Percentiles rank a stretch among this genome's conserved stretches.
These are phyloP conservation scores for Vanessa atalanta DNA, from an alignment of 1,140 invertebrate genomes.

Conservation along the genomic window DNA sequence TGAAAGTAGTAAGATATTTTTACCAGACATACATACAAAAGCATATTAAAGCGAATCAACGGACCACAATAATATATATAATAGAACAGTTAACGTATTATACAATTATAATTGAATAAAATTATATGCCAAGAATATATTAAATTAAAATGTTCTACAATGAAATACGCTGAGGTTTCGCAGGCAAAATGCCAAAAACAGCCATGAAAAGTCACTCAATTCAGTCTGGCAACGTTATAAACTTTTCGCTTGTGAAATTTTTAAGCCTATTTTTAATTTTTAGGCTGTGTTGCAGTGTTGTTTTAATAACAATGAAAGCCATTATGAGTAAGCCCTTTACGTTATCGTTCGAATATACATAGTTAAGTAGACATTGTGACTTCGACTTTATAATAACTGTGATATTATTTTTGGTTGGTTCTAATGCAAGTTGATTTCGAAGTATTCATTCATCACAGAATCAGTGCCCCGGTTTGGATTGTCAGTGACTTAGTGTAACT, in stretches of 20 bases:
- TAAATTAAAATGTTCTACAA: constrained; percentile 7
- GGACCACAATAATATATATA: too few relatives aligned
- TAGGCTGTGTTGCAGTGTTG: background rate
- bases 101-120: background rate
- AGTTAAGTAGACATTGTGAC: too few relatives aligned
- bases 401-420: too few relatives aligned
- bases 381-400: too few relatives aligned
- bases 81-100: too few relatives aligned
- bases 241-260: constrained; percentile 16
- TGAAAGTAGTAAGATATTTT: too few relatives aligned
- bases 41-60: too few relatives aligned
- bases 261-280: constrained; percentile 13
- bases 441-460: too few relatives aligned
- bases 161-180: constrained; percentile 3
- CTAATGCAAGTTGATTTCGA: too few relatives aligned
- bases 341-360: background rate
- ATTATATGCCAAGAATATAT: background rate
- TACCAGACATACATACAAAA: too few relatives aligned
- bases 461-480: too few relatives aligned
- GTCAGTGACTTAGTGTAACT: too few relatives aligned
- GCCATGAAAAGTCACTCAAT: constrained; percentile 31
- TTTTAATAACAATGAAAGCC: constrained; percentile 4
- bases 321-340: background rate
- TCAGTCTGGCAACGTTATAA: constrained; percentile 19
- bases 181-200: constrained; percentile 24